Evolutionary conservation across 2,113 vertebrate species (phyloP), one percentile per base, ranked within the genome.

Genomic region (Pongo pygmaeus): DNA sequence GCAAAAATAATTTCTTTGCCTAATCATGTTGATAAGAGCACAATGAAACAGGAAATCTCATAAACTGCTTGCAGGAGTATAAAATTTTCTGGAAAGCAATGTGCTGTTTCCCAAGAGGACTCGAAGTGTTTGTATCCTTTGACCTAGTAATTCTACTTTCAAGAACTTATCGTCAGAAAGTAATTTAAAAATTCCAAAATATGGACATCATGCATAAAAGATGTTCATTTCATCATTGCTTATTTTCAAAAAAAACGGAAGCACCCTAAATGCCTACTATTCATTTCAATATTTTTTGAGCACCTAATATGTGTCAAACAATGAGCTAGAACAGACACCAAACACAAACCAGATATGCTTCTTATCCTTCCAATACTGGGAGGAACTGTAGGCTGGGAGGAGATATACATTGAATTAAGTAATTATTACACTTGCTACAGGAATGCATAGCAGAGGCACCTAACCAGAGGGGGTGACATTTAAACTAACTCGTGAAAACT

Each of bases 11-110:
- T 88, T 43, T 46, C 0, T 85, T 93, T 94, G 85, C 57, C 48
- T 91, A 80, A 79, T 14, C 50, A 38, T 48, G 57, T 46, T 83
- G 55, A 75, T 38, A 61, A 85, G 48, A 55, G 16, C 38, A 88
- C 16, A 89, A 20, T 25, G 57, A 77, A 84, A 55, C 78, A 78
- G 84, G 75, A 91, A 77, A 52, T 55, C n/a, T 87, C 38, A 61
- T 35, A 69, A 22, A 32, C 11, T 50, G 7, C 80, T 78, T 30
- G 50, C 14, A 52, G 17, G 38, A 79, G 20, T 40, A 4, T 57
- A 84, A 61, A 95, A 72, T 64, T 61, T 95, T 95, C 81, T 94
- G 72, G 78, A 94, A 96, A 93, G 46, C 38, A 78, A 61, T 57
- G 14, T 72, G 20, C 50, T 11, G 9, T 84, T 81, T 92, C 61